Evolutionary conservation across 2,888 invertebrate genomes (phyloP), one percentile per base, ranked within the genome.

Genomic region (Plebejus melissa): DNA sequence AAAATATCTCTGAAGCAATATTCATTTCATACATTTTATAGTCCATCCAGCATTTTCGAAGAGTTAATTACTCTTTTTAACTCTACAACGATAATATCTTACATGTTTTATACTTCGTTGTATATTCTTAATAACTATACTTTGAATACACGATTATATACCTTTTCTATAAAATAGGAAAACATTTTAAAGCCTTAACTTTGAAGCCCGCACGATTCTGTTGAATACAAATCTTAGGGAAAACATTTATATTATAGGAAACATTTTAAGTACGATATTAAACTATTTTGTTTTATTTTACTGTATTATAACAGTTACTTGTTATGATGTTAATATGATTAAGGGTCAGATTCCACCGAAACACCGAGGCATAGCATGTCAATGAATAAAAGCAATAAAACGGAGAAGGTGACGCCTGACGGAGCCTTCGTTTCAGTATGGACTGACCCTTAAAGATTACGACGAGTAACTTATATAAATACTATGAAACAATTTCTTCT

Each of bases 41-140:
- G 87, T 87, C 87, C 77, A 83, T 78, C 83, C 87, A 88, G 87
- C 87, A 87, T 83, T 82, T 80, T 76, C 76, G 76, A 65, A 79
- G 79, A 78, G 41, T 77, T 75, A 36, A 76, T 76, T 76, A 78
- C 78, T 32, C 32, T 36, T 4, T 11, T 36, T 22, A 28, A 65
- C 28, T 32, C 60, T 60, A 60, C 22, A 4, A 28, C 9, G 9
- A 60, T 28, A 65, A 72, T 72, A 72, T 54, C 4, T 72, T 72
- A 70, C 65, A 65, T 16, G 38, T 38, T 41, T 32, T 72, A 16
- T 32, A 28, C 2, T 80, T 81, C 78, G 76, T 79, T 79, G 77
- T 79, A 76, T 72, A 75, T 76, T 77, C 79, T 77, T 71, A 76
- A 28, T 32, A 28, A n/a, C 3, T 22, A 71, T 46, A 41, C 32